phyloP scores from a whole-genome alignment of 2,113 vertebrate genomes.

The Calyptomena viridis region DNA sequence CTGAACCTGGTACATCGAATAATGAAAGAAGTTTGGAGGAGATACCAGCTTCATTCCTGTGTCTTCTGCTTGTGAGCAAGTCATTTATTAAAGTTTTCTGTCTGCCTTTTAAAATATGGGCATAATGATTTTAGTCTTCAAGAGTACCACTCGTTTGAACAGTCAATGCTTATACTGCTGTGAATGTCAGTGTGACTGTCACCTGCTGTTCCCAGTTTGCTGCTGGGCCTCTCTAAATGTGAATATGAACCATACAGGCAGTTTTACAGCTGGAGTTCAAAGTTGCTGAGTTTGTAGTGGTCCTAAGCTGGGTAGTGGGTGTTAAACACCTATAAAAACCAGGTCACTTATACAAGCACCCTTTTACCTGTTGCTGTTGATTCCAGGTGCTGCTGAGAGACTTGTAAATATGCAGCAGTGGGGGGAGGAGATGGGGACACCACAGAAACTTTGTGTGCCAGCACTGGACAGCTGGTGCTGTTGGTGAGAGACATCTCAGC shows the following conservation, averaged over 20 bases:
- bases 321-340: neutral
- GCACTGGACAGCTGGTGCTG: neutral
- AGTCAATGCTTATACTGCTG: neutral
- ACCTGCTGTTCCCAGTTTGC: neutral
- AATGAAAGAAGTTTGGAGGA: conserved; percentile 87
- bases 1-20: conserved; percentile 87
- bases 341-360: neutral
- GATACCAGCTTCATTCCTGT: conserved; percentile 75
- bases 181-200: neutral
- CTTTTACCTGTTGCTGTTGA: neutral
- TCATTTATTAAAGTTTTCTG: neutral
- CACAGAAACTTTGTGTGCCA: neutral
- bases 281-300: neutral
- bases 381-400: neutral
- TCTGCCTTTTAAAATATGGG: neutral
- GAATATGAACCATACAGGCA: neutral
- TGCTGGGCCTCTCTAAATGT: neutral
- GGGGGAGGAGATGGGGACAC: neutral
- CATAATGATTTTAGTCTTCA: neutral
- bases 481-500: neutral
- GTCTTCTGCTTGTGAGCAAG: conserved; percentile 84
- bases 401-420: neutral
- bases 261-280: neutral
- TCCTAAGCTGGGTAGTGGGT: neutral
- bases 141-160: neutral